These are phyloP conservation scores for Salpingus planirostris DNA, from an alignment of 2,888 invertebrate genomes.

Conservation along the genomic window DNA sequence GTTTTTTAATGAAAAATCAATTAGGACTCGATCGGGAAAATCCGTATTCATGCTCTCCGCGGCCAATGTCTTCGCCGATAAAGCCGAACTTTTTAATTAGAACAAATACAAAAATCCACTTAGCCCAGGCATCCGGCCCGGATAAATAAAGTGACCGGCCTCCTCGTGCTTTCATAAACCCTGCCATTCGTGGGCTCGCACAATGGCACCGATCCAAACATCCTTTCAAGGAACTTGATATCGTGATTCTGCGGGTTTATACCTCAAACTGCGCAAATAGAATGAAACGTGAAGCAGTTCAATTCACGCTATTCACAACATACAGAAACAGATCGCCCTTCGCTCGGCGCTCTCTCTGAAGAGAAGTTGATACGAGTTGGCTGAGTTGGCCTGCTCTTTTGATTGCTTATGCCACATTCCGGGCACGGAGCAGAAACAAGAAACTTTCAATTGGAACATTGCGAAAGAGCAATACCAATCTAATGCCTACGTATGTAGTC, in stretches of 20 bases:
- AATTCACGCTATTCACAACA: slow-evolving; percentile 25
- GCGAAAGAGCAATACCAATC: slow-evolving; percentile 28
- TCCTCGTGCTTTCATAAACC: slow-evolving; percentile 15
- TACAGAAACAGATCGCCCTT: slow-evolving; percentile 23
- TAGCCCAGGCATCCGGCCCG: slow-evolving; percentile 16
- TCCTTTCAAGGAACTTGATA: slow-evolving; percentile 26
- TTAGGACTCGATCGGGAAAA: slow-evolving; percentile 9
- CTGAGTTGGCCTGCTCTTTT: slow-evolving; percentile 23
- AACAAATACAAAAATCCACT: slow-evolving; percentile 21
- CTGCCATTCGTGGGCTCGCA: no score
- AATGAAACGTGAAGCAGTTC: slow-evolving; percentile 25
- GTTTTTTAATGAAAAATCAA: slow-evolving; percentile 12
- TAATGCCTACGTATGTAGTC: no score
- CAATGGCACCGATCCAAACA: slow-evolving; percentile 22
- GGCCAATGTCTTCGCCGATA: background rate
- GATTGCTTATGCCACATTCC: slow-evolving; percentile 27
- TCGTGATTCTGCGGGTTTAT: slow-evolving; percentile 26
- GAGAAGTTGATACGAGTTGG: slow-evolving; percentile 26
- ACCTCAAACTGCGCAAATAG: slow-evolving; percentile 28
- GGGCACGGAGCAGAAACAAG: slow-evolving; percentile 29
- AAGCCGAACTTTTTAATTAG: slow-evolving; percentile 11
- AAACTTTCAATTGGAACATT: slow-evolving; percentile 30
- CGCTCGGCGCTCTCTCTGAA: slow-evolving; percentile 17
- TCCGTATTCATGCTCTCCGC: slow-evolving; percentile 7
- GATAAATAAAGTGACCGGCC: slow-evolving; percentile 20